Percentiles rank a stretch among this genome's conserved stretches.
Conservation (phyloP, 2,113 vertebrate species). For the Sapayoa aenigma region DNA sequence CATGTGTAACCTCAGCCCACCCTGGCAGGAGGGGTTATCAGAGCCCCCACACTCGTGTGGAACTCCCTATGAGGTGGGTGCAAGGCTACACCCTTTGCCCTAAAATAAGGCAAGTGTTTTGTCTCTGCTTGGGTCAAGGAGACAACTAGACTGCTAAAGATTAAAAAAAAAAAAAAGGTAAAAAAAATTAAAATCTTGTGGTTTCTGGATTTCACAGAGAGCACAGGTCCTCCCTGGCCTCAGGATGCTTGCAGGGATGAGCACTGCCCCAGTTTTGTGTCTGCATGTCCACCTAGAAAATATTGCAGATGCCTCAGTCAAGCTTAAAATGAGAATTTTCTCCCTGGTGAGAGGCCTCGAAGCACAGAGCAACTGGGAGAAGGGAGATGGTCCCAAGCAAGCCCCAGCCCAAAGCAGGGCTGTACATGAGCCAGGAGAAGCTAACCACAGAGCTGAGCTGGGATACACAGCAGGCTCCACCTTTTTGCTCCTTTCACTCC, state of each 20-base stretch:
- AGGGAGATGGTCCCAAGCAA: neutral
- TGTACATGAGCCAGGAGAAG: neutral
- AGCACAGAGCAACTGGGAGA: accelerated
- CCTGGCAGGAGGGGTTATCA: neutral
- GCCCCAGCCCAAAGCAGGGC: neutral
- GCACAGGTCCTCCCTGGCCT: accelerated
- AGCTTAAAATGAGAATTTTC: neutral
- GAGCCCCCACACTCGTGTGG: accelerated
- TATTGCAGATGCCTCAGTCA: neutral
- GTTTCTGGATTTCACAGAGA: neutral
- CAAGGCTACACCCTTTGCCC: neutral
- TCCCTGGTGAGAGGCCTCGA: neutral
- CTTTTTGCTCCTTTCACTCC: accelerated
- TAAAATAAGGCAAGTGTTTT: neutral
- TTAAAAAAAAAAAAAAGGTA: neutral
- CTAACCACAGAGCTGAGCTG: accelerated
- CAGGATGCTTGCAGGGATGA: neutral
- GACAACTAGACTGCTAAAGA: neutral
- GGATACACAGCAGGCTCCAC: accelerated
- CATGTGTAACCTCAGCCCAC: neutral
- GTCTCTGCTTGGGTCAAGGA: neutral
- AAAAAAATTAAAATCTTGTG: too few relatives aligned
- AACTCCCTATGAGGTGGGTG: accelerated
- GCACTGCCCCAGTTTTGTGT: accelerated
- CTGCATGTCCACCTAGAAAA: neutral